A percentile compares a stretch with the other conserved stretches of the same genome.
Evolutionary conservation across 2,888 invertebrate genomes (phyloP).

Genomic region (Amphipyra tragopoginis): DNA sequence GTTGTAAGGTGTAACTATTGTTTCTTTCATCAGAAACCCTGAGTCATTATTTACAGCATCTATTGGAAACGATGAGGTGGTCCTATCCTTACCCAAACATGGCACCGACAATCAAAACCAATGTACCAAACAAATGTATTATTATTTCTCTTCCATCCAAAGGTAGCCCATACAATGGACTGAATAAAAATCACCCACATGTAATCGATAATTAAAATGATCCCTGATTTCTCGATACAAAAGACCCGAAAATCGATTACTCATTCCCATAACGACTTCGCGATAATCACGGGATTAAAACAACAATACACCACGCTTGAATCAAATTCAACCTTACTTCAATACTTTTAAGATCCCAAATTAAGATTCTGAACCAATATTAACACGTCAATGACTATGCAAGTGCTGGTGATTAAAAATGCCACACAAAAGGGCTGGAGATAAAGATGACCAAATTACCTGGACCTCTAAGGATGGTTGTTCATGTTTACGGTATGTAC

Average conservation of each 20-base stretch:
- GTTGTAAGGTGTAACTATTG: not conserved
- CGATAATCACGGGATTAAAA: constrained; percentile 57
- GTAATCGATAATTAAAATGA: constrained; percentile 65
- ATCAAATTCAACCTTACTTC: constrained; percentile 20
- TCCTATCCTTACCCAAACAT: constrained; percentile 23
- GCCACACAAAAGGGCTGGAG: constrained; percentile 62
- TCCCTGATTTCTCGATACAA: constrained; percentile 55
- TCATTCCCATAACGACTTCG: constrained; percentile 62
- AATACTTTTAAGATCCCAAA: constrained; percentile 15
- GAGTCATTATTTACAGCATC: constrained; percentile 5
- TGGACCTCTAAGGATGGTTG: constrained; percentile 49
- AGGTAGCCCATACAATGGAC: constrained; percentile 20
- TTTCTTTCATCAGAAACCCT: not conserved
- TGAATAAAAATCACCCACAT: constrained; percentile 39
- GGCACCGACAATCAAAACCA: constrained; percentile 26
- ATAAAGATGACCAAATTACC: constrained; percentile 42
- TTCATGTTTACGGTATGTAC: not conserved
- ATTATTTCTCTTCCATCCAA: constrained; percentile 56
- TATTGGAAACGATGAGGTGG: constrained; percentile 30
- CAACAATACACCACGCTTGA: constrained; percentile 24
- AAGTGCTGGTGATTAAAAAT: constrained; percentile 72
- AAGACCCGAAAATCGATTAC: constrained; percentile 66
- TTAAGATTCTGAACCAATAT: constrained; percentile 40
- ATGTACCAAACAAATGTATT: constrained; percentile 53
- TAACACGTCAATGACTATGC: constrained; percentile 65